Evolutionary conservation across 1,140 invertebrate genomes (phyloP), one percentile per base, ranked within the genome.

Genomic region (Lamellibrachia luymesi): DNA sequence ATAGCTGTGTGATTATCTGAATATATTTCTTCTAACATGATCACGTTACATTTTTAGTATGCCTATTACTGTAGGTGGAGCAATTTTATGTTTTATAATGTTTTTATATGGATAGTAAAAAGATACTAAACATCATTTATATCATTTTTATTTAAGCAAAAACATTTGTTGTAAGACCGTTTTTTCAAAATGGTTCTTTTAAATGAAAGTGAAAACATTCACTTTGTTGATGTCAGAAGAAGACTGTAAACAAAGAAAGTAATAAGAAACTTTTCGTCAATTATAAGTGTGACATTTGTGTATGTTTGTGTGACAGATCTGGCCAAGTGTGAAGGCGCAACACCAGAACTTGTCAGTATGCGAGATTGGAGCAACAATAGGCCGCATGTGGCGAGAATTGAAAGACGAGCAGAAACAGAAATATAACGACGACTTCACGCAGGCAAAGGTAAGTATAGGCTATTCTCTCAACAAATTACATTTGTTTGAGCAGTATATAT

Each of bases 341-440:
- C 92, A 94, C 52, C 64, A 50, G 38, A 80, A 92, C 90, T 27
- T 94, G 93, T 93, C 93, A 13, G 94, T 94, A 10, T 93, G 92
- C 64, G 94, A 94, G 90, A 94, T 94, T 90, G 94, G 94, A 92
- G 93, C 93, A 17, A 92, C 92, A n/a, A 93, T 94, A 56, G 94
- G 94, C 50, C 91, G 91, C 38, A 93, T 94, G 90, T 94, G 94
- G 94, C 49, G 94, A 50, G 94, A 93, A 27, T 51, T 94, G 49
- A 80, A 64, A 50, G 93, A 94, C 92, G 91, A 50, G 13, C 51
- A 94, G 90, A 94, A 94, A 91, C 91, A 93, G 27, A 52, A 90
- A 90, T 94, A 94, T 56, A 94, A 94, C 92, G 94, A 94, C 7
- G 51, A 90, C 49, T 94, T 94, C 90, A 90, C 51, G 51, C 80